Conservation (phyloP, 2,113 vertebrate genomes). For the Centropus bengalensis region DNA sequence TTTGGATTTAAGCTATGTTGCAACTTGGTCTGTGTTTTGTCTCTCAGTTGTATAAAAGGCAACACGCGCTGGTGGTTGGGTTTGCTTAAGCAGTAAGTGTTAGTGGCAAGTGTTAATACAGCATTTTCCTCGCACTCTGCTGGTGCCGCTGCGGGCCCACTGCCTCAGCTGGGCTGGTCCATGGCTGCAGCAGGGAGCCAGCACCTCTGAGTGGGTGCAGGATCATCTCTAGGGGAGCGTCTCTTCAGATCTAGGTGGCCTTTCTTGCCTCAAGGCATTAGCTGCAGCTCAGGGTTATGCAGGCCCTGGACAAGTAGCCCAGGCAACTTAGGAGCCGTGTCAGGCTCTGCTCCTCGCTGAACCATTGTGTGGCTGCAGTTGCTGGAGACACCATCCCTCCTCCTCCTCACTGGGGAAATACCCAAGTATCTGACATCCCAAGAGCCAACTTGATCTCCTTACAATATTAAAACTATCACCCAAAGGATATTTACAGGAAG, state of each 20-base stretch:
- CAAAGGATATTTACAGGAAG: neutral
- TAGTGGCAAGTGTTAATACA: neutral
- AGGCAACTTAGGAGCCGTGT: rapidly evolving
- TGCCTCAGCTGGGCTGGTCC: neutral
- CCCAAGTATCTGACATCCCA: rapidly evolving
- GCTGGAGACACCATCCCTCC: neutral
- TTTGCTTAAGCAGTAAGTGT: neutral
- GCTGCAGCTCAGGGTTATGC: neutral
- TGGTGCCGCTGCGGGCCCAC: neutral
- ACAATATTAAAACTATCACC: neutral
- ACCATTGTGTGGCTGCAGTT: rapidly evolving
- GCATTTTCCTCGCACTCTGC: neutral
- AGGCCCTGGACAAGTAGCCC: neutral
- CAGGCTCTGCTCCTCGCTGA: rapidly evolving
- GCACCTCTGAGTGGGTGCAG: rapidly evolving
- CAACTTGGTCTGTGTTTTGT: slow-evolving; percentile 20
- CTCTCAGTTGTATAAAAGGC: slow-evolving; percentile 21
- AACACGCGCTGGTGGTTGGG: neutral
- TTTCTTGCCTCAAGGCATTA: rapidly evolving
- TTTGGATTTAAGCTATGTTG: slow-evolving; percentile 56
- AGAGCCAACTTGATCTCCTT: neutral
- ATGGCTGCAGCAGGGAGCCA: neutral
- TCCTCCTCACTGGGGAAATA: neutral
- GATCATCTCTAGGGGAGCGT: rapidly evolving
- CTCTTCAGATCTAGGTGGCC: neutral